Evolutionary conservation across 92 coral and sea anemone species (phyloP), one percentile per base, ranked within the genome.

Genomic region (Actinostola sp.): DNA sequence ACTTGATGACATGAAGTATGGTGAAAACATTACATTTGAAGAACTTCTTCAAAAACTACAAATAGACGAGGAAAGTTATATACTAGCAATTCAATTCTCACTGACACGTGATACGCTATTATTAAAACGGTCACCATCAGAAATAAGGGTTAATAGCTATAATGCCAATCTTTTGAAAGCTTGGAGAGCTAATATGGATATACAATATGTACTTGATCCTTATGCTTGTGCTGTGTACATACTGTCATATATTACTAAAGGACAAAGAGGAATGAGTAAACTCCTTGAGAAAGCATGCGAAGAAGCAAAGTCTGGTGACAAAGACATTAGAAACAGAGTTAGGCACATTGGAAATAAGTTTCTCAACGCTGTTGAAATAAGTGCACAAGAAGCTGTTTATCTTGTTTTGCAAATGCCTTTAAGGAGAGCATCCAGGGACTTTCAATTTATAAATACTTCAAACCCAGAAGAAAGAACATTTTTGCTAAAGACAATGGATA

Each of bases 401-500:
- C 57, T 88, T 4, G 89, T 88, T 14, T 74, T 88, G 57, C 90
- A 89, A 84, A 84, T 89, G 78, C 84, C 87, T 25, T 28, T 88
- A 72, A 74, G 82, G 23, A 36, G 78, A 58, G 70, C 89, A 1
- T 48, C 92, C 13, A 88, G 89, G 11, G 85, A 77, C 3, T 71
- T 66, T 66, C 88, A 82, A 51, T 84, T 89, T 63, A 80, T 89
- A 34, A 89, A 76, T 53, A 89, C 84, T 39, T 89, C 88, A 28
- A 71, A 76, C 60, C 95, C 88, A 26, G 90, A 85, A 24, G 94
- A 89, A 71, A 66, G 88, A 72, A 57, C 86, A 9, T 85, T 84
- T 25, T 55, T 89, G 28, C 36, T 89, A 16, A 89, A 80, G 48
- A 35, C 32, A 63, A 33, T 84, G 7, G 94, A 80, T 1, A 71